phyloP scores from a whole-genome alignment of 2,113 vertebrate genomes.

The Rana temporaria region DNA sequence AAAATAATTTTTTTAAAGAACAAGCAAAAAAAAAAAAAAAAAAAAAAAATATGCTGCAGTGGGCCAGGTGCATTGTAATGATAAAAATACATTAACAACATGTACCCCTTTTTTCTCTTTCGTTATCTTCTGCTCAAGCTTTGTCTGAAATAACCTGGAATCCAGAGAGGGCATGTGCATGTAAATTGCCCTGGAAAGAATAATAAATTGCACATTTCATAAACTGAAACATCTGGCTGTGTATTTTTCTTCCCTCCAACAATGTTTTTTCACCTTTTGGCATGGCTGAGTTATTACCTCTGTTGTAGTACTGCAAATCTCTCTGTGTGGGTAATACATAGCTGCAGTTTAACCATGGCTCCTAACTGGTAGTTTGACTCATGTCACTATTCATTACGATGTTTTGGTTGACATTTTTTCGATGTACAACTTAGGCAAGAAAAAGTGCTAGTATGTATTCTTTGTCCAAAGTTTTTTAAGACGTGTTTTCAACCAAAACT shows the following conservation, averaged over 20 bases:
- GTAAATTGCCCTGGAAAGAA: constrained; percentile 15
- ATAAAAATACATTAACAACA: no score
- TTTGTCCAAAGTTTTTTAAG: no score
- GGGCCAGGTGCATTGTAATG: no score
- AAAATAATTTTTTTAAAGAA: no score
- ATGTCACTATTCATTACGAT: background rate
- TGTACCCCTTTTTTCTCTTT: background rate
- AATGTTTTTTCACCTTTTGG: constrained; percentile 31
- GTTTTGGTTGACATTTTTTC: background rate
- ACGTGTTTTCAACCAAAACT: no score
- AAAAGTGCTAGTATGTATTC: no score
- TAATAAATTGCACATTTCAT: constrained; percentile 24
- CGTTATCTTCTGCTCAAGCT: background rate
- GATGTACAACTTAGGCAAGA: background rate
- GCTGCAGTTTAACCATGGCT: background rate
- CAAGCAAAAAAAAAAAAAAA: no score
- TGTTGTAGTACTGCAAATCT: constrained; percentile 8
- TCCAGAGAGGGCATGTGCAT: constrained; percentile 1
- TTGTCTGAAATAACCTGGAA: constrained; percentile 17
- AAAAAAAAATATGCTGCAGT: no score
- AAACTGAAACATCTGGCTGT: constrained; percentile 39
- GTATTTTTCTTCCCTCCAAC: constrained; percentile 24
- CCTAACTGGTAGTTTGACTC: constrained; percentile 1
- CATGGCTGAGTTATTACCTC: constrained; percentile 17
- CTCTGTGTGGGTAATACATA: background rate